phyloP scores from a whole-genome alignment of 1,140 invertebrate genomes.

The Orius laevigatus region DNA sequence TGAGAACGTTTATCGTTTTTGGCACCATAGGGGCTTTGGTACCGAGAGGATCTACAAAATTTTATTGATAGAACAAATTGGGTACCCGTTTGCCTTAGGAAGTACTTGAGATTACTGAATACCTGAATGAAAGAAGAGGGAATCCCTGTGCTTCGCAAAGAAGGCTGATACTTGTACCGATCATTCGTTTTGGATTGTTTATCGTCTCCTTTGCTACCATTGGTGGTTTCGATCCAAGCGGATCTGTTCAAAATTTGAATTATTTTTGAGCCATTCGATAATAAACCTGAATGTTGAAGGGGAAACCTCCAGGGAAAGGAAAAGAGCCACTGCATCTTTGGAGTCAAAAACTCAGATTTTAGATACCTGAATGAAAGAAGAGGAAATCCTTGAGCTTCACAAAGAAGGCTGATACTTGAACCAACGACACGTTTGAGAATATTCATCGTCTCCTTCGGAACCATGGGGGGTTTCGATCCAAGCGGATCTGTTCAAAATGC shows the following conservation, averaged over 20 bases:
- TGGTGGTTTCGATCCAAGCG: conserved; percentile 54
- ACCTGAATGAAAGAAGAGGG: conserved; percentile 35
- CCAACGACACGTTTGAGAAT: background rate
- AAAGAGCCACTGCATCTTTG: too few species aligned
- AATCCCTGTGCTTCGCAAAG: conserved; percentile 47
- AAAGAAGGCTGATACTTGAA: conserved; percentile 7
- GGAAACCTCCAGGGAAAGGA: too few species aligned
- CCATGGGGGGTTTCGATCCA: conserved; percentile 54
- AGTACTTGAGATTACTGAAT: background rate
- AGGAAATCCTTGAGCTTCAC: conserved; percentile 35
- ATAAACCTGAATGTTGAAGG: too few species aligned
- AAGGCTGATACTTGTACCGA: conserved; percentile 6
- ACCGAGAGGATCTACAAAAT: conserved; percentile 41
- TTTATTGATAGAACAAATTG: too few species aligned
- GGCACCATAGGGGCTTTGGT: conserved; percentile 27
- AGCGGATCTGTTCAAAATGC: conserved; percentile 43
- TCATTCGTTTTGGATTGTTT: background rate
- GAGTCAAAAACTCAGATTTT: background rate
- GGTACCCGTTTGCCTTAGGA: too few species aligned
- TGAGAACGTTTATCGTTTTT: conserved; percentile 23
- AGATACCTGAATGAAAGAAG: conserved; percentile 46
- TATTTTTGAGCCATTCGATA: background rate
- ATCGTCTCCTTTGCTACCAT: conserved; percentile 32
- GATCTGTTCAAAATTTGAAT: too few species aligned
- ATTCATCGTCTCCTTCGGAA: conserved; percentile 23